A percentile compares a stretch with the other conserved stretches of the same genome.
Evolutionary conservation across 2,888 invertebrate species (phyloP).

Genomic region (Dolichopus griseipennis): DNA sequence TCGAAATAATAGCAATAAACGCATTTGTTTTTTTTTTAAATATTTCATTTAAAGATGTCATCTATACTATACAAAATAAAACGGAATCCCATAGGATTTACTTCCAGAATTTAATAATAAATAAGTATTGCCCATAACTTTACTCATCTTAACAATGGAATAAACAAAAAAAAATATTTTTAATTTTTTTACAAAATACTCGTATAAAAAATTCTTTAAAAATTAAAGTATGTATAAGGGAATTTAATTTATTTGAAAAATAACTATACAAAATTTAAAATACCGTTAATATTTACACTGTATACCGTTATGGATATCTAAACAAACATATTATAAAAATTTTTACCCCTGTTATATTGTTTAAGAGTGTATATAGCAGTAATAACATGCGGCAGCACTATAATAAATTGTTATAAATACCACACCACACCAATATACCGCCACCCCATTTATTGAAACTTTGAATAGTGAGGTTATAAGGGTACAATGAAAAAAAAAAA

Average conservation of each 20-base stretch:
- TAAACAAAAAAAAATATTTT: no score
- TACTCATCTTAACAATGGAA: no score
- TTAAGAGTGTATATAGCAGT: no score
- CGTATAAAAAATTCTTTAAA: no score
- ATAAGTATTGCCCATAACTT: neutral
- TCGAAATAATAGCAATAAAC: neutral
- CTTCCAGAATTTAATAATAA: neutral
- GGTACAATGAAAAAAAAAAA: no score
- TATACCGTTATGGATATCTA: neutral
- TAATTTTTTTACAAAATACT: no score
- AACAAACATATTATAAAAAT: neutral
- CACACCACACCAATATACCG: no score
- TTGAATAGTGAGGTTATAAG: no score
- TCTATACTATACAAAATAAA: no score
- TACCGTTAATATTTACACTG: neutral
- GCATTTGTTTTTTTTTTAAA: neutral
- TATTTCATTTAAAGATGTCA: neutral
- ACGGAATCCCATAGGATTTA: neutral
- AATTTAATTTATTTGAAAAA: neutral
- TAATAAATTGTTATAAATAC: no score
- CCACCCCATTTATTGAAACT: no score
- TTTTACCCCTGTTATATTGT: neutral
- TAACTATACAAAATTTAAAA: slow-evolving; percentile 1
- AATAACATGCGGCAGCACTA: neutral
- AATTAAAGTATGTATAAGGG: neutral